These are phyloP conservation scores for Smithornis capensis DNA, from an alignment of 2,113 vertebrate species.

Conservation along the genomic window DNA sequence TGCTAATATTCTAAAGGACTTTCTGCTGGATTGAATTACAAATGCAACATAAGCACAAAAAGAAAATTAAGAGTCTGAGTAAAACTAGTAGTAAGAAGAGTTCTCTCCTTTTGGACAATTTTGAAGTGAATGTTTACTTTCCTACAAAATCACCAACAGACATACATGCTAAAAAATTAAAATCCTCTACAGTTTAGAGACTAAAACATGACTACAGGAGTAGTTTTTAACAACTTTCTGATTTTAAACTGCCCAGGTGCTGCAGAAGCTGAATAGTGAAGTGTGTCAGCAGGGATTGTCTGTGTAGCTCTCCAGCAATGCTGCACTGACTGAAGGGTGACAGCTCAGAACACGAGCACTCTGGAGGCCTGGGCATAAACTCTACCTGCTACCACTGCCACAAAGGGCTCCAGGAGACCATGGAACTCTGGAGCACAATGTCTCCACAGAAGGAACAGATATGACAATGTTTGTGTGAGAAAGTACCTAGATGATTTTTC, in stretches of 20 bases:
- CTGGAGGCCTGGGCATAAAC: neutral
- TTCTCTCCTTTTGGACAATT: neutral
- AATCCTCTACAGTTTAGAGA: neutral
- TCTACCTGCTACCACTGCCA: neutral
- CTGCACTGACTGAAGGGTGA: neutral
- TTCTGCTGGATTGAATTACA: neutral
- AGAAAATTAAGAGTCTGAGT: neutral
- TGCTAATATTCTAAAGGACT: neutral
- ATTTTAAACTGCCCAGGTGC: neutral
- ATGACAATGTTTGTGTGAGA: accelerated
- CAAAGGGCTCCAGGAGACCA: neutral
- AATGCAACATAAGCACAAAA: neutral
- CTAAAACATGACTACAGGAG: neutral
- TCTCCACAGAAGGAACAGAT: neutral
- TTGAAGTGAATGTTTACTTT: neutral
- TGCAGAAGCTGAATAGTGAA: neutral
- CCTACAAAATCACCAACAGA: neutral
- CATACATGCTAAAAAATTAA: neutral
- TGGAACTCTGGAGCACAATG: neutral
- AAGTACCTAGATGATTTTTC: neutral
- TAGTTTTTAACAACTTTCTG: neutral
- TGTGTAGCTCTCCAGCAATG: neutral
- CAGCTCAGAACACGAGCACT: neutral
- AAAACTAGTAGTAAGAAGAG: neutral
- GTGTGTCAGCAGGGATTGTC: neutral